These are phyloP conservation scores for Latrodectus hesperus DNA, from an alignment of 2,888 invertebrate genomes.

Conservation along the genomic window DNA sequence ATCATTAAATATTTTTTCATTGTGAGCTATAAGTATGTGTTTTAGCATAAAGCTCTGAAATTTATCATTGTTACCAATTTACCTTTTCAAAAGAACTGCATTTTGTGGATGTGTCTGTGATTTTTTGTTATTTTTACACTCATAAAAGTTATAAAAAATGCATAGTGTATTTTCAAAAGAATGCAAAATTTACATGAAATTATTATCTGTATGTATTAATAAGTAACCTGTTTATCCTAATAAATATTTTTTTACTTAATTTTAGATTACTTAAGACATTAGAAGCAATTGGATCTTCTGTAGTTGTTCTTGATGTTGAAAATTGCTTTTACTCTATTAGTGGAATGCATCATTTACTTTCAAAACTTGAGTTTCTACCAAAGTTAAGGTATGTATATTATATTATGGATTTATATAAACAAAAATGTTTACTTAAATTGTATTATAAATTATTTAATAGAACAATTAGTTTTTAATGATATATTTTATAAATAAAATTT, in stretches of 20 bases:
- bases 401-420: not conserved
- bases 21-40: no score
- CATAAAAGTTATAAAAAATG: no score
- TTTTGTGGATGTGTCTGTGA: no score
- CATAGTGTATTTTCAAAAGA: no score
- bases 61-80: no score
- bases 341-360: not conserved
- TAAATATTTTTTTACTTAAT: not conserved
- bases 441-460: not conserved
- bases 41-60: no score
- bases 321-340: not conserved
- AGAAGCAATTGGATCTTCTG: not conserved
- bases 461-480: no score
- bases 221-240: no score
- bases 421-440: not conserved
- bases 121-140: no score
- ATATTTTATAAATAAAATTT: not conserved
- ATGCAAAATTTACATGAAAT: not conserved
- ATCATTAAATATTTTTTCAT: no score
- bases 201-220: not conserved
- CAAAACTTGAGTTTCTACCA: not conserved
- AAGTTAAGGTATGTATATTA: not conserved
- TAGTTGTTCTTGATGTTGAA: conserved; percentile 1
- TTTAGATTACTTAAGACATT: not conserved
- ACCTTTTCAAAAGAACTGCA: no score